phyloP scores from a whole-genome alignment of 2,797 vertebrate genomes.

The Limnodromus scolopaceus region DNA sequence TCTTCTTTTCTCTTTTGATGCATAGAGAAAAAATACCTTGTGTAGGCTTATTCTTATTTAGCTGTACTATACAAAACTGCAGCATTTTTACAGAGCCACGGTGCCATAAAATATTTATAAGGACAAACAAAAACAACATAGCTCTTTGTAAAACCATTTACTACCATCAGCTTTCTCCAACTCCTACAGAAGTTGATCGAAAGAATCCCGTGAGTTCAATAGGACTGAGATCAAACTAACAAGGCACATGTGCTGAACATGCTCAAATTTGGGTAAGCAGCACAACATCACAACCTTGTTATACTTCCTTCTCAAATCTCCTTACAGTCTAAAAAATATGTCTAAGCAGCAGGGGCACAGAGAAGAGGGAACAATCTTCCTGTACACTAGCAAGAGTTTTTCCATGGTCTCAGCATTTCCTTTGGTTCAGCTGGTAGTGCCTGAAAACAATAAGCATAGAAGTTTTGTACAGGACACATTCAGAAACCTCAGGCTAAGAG shows the following conservation, averaged over 20 bases:
- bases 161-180: not conserved
- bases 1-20: not conserved
- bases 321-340: not conserved
- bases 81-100: not conserved
- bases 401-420: not conserved
- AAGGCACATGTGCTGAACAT: not conserved
- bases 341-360: not conserved
- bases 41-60: not conserved
- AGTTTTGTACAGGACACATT: not conserved
- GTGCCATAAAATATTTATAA: slow-evolving; percentile 39
- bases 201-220: not conserved
- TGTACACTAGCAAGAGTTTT: not conserved
- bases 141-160: slow-evolving; percentile 16
- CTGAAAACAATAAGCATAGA: not conserved
- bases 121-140: slow-evolving; percentile 16
- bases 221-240: not conserved
- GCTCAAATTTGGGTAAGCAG: not conserved
- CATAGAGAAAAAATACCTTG: not conserved
- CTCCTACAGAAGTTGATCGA: not conserved
- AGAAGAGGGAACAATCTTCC: not conserved
- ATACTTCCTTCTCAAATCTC: not conserved
- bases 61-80: not conserved
- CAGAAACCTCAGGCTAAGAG: not conserved
- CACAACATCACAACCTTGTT: not conserved
- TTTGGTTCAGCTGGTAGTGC: not conserved